These are phyloP conservation scores for Oryzias dopingdopingensis DNA, from an alignment of 2,797 vertebrate genomes.

Conservation along the genomic window DNA sequence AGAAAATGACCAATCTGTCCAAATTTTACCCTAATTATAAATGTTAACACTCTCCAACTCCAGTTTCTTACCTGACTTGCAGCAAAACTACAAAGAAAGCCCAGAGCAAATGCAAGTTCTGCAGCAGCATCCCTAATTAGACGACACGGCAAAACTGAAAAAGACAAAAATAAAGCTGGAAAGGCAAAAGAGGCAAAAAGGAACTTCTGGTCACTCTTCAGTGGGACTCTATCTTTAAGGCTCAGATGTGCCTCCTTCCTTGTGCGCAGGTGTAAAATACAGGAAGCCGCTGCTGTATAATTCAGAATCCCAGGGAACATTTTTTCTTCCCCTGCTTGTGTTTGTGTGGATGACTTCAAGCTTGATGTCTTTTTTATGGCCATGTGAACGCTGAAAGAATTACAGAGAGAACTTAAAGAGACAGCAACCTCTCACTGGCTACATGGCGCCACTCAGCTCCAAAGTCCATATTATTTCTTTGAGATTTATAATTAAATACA, in stretches of 20 bases:
- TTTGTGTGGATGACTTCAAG: slow-evolving; percentile 64
- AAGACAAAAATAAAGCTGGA: background rate
- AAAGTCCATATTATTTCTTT: no score
- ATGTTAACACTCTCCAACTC: background rate
- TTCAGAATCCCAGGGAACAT: slow-evolving; percentile 64
- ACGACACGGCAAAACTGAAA: slow-evolving; percentile 13
- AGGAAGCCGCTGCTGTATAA: slow-evolving; percentile 67
- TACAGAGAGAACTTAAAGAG: slow-evolving; percentile 73
- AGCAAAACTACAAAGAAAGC: slow-evolving; percentile 59
- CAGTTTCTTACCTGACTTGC: slow-evolving; percentile 67
- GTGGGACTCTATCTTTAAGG: slow-evolving; percentile 33
- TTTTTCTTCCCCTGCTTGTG: slow-evolving; percentile 36
- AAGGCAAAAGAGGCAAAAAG: background rate
- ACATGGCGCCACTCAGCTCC: slow-evolving; percentile 1
- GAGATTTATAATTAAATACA: no score
- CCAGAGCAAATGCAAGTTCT: slow-evolving; percentile 52
- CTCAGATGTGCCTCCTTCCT: slow-evolving; percentile 52
- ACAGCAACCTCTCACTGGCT: slow-evolving; percentile 51
- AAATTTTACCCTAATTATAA: background rate
- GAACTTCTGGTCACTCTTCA: slow-evolving; percentile 52
- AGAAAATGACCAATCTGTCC: slow-evolving; percentile 7
- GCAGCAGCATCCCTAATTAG: slow-evolving; percentile 60
- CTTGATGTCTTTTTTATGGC: slow-evolving; percentile 70
- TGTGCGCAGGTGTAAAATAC: slow-evolving; percentile 67
- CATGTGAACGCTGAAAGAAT: slow-evolving; percentile 73